Percentiles rank a stretch among this genome's conserved stretches.
These are phyloP conservation scores for Hassar affinis DNA, from an alignment of 2,113 vertebrate genomes.

Conservation along the genomic window DNA sequence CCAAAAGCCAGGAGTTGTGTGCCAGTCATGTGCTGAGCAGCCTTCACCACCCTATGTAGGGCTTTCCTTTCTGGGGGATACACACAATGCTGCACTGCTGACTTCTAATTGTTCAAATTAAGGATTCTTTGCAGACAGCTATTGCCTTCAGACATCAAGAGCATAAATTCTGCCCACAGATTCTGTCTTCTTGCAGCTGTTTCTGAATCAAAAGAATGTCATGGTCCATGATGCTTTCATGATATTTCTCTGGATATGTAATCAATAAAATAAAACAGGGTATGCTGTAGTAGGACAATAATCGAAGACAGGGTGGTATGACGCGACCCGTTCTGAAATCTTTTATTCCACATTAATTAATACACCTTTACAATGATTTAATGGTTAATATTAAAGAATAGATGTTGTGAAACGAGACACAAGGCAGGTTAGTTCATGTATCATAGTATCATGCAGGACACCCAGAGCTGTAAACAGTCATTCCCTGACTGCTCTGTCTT, in stretches of 20 bases:
- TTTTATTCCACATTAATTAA: neutral
- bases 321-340: neutral
- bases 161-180: neutral
- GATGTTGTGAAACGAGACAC: neutral
- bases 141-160: constrained; percentile 8
- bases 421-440: neutral
- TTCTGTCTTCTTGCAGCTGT: neutral
- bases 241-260: too few species aligned
- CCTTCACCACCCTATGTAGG: too few species aligned
- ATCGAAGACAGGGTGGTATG: neutral
- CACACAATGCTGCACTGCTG: neutral
- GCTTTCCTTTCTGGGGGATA: too few species aligned
- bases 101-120: constrained; percentile 16
- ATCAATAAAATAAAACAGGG: neutral
- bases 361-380: neutral
- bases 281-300: neutral
- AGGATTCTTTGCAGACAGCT: constrained; percentile 15
- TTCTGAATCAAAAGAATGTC: neutral
- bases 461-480: neutral
- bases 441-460: neutral
- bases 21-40: too few species aligned
- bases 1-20: too few species aligned
- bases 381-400: neutral
- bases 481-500: neutral
- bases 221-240: too few species aligned